Conservation (phyloP, 2,113 vertebrate species). For the Bubo blakistoni region DNA sequence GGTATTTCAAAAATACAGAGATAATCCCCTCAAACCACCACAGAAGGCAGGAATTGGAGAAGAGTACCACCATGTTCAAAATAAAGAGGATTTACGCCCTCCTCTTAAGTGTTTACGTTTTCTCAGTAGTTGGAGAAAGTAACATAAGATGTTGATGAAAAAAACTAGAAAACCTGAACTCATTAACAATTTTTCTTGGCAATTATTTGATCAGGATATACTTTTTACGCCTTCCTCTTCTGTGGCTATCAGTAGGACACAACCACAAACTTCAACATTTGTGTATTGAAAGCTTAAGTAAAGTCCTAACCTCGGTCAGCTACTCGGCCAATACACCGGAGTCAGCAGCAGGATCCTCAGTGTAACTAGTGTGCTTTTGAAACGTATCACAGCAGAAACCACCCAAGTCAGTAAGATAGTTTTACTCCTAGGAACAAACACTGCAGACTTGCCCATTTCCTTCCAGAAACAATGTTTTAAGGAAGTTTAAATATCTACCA, state of each 20-base stretch:
- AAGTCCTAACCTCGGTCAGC: neutral
- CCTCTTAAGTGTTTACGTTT: neutral
- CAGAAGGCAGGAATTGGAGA: neutral
- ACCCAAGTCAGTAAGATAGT: neutral
- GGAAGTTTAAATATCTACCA: neutral
- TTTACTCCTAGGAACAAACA: neutral
- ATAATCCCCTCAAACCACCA: neutral
- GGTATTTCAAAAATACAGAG: neutral
- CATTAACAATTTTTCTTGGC: neutral
- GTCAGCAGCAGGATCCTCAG: neutral
- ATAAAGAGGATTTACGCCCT: neutral
- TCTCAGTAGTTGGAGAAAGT: neutral
- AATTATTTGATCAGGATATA: neutral
- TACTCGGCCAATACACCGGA: neutral
- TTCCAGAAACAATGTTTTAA: neutral
- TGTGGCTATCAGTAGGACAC: neutral
- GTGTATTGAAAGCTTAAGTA: neutral
- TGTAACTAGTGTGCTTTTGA: neutral
- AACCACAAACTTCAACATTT: neutral
- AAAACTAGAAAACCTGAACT: neutral
- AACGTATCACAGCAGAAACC: neutral
- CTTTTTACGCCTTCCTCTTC: neutral
- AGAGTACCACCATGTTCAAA: neutral
- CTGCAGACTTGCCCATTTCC: neutral
- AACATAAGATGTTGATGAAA: neutral